phyloP scores from a whole-genome alignment of 2,113 vertebrate species.

The Solenodon paradoxus region DNA sequence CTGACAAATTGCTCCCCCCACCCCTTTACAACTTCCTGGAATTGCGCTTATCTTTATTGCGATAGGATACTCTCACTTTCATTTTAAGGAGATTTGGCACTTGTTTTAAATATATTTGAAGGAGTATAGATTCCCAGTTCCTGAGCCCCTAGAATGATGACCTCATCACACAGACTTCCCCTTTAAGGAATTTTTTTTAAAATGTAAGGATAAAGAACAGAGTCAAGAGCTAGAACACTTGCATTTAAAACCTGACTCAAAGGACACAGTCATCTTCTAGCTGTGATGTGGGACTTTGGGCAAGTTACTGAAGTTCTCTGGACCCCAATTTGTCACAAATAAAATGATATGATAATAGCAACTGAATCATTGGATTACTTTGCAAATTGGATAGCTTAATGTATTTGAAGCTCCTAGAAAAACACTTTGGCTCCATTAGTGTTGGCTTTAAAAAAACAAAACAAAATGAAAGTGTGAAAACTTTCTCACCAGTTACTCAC shows the following conservation, averaged over 20 bases:
- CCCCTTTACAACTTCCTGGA: neutral
- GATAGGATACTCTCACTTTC: no score
- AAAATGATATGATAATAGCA: neutral
- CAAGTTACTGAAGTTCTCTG: no score
- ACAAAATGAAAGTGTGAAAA: neutral
- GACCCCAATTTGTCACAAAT: neutral
- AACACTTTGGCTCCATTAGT: neutral
- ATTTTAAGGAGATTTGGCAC: neutral
- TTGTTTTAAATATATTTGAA: neutral
- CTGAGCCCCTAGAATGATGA: neutral
- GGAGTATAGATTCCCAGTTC: neutral
- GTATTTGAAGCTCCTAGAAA: neutral
- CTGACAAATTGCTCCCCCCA: neutral
- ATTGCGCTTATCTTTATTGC: neutral
- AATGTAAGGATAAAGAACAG: neutral
- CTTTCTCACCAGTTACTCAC: neutral
- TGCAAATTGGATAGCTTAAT: neutral
- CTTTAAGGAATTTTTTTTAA: neutral
- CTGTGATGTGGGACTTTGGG: neutral
- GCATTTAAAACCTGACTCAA: neutral
- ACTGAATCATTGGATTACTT: neutral
- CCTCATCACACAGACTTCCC: neutral
- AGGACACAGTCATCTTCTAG: neutral
- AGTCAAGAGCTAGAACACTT: neutral
- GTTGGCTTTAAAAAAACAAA: constrained; percentile 28